Evolutionary conservation across 2,888 invertebrate species (phyloP).

Genomic region (Pachliopta kotzebuea): DNA sequence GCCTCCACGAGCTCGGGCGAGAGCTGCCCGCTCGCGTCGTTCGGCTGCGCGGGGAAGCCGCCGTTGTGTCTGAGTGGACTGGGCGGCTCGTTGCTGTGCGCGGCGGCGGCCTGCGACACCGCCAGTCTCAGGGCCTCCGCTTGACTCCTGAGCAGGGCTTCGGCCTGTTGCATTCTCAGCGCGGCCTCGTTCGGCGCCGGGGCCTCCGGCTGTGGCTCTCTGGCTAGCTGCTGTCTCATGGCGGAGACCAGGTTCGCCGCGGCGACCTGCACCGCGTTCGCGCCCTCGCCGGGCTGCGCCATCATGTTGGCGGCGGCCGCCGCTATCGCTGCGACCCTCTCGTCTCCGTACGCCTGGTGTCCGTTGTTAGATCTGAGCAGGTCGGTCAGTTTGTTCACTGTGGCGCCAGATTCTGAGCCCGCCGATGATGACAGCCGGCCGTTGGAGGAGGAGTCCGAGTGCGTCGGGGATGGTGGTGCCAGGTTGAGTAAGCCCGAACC

Average conservation of each 20-base stretch:
- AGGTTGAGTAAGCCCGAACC: slow-evolving; percentile 84
- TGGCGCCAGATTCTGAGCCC: slow-evolving; percentile 85
- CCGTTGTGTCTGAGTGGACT: slow-evolving; percentile 74
- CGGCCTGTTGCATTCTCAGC: slow-evolving; percentile 87
- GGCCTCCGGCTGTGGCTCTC: slow-evolving; percentile 85
- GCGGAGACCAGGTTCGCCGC: slow-evolving; percentile 89
- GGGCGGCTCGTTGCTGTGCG: slow-evolving; percentile 65
- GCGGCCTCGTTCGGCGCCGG: slow-evolving; percentile 90
- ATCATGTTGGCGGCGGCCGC: slow-evolving; percentile 83
- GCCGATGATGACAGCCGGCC: slow-evolving; percentile 90
- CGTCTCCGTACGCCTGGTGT: slow-evolving; percentile 83
- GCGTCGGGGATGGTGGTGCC: slow-evolving; percentile 91
- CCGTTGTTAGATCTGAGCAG: slow-evolving; percentile 85
- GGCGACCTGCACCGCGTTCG: slow-evolving; percentile 85
- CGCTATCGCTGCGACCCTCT: slow-evolving; percentile 86
- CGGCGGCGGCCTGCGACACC: slow-evolving; percentile 85
- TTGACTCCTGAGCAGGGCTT: slow-evolving; percentile 90
- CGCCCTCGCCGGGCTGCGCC: slow-evolving; percentile 81
- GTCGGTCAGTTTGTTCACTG: slow-evolving; percentile 80
- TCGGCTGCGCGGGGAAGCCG: slow-evolving; percentile 65
- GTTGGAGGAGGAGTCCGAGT: slow-evolving; percentile 93
- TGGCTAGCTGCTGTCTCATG: slow-evolving; percentile 82
- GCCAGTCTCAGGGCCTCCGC: slow-evolving; percentile 92
- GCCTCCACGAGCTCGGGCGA: slow-evolving; percentile 87
- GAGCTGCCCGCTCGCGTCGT: slow-evolving; percentile 77